Evolutionary conservation across 2,888 invertebrate genomes (phyloP), one percentile per base, ranked within the genome.

Genomic region (Chymomyza amoena): DNA sequence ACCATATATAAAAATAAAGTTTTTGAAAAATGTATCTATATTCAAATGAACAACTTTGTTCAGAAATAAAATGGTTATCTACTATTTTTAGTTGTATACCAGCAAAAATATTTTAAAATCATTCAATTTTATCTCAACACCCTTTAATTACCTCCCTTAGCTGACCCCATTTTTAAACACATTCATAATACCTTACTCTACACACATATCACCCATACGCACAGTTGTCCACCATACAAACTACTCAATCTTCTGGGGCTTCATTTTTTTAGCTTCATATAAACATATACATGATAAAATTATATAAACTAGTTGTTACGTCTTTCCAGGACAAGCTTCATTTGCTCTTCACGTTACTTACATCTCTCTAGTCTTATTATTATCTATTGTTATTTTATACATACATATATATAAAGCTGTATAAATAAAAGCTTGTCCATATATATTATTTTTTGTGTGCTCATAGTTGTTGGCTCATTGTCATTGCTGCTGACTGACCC

Each of bases 401-500:
- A 45, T 45, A 45, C 13, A 45, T 13, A 45, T 45, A 45, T 45
- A 45, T 15, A 45, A 13, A 45, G 39, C 13, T 45, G 39, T 45
- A 45, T 45, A 45, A 45, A 45, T 45, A 45, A 45, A 4, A 45
- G 39, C 39, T 45, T 45, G 39, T 45, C 39, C 13, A 7, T 32
- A 4, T 32, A 32, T 32, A 32, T 45, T 20, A 6, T 64, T 15
- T 56, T 25, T 64, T 56, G 61, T 70, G 69, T 68, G 68, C 51
- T 9, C 6, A 1, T 51, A 72, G 64, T 66, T 39, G 2, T 6
- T 45, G 4, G 68, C 69, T 78, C 66, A 75, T 78, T 86, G 81
- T 85, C 61, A 73, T 75, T 56, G 70, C 64, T 54, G 32, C 51
- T 25, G 25, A n/a, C n/a, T n/a, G 70, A 67, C 10, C 39, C 39